A percentile compares a stretch with the other conserved stretches of the same genome.
Conservation (phyloP, 2,797 vertebrate species). For the Parauchenoglanis ngamensis region DNA sequence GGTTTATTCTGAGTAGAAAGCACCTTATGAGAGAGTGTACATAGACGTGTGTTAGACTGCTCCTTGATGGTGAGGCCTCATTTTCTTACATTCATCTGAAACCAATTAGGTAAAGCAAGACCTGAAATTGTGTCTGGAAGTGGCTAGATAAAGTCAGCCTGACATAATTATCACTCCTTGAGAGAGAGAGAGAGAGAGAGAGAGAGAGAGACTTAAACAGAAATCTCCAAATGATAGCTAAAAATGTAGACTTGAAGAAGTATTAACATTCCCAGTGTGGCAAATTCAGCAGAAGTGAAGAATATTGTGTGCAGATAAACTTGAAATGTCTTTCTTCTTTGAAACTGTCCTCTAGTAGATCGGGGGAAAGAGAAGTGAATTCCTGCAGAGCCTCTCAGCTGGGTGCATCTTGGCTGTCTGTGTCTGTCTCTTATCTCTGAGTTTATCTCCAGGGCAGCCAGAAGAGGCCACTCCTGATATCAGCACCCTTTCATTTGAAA, state of each 20-base stretch:
- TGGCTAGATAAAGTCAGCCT: slow-evolving; percentile 47
- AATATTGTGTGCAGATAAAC: not conserved
- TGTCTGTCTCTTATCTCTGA: slow-evolving; percentile 35
- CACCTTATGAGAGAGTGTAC: not conserved
- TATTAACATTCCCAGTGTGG: not conserved
- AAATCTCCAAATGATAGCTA: not conserved
- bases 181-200: not conserved
- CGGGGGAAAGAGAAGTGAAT: not conserved
- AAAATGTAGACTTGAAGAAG: not conserved
- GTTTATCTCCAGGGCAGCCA: slow-evolving; percentile 35
- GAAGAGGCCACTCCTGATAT: slow-evolving; percentile 38
- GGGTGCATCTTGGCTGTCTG: slow-evolving; percentile 13
- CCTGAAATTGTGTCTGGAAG: slow-evolving; percentile 44
- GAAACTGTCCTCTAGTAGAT: not conserved
- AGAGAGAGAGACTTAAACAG: not conserved
- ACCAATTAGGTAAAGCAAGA: slow-evolving; percentile 46
- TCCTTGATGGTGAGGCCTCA: slow-evolving; percentile 24
- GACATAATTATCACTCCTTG: slow-evolving; percentile 25
- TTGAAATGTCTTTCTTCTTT: not conserved
- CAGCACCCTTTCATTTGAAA: slow-evolving; percentile 55
- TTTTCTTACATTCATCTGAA: slow-evolving; percentile 46
- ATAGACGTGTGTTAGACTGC: slow-evolving; percentile 7
- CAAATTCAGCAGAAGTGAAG: not conserved
- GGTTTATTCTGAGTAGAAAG: not conserved
- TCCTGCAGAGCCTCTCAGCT: slow-evolving; percentile 13